Base-by-base conservation (phyloP, 2,888 invertebrate genomes). In the Trissolcus brochymenae region DNA sequence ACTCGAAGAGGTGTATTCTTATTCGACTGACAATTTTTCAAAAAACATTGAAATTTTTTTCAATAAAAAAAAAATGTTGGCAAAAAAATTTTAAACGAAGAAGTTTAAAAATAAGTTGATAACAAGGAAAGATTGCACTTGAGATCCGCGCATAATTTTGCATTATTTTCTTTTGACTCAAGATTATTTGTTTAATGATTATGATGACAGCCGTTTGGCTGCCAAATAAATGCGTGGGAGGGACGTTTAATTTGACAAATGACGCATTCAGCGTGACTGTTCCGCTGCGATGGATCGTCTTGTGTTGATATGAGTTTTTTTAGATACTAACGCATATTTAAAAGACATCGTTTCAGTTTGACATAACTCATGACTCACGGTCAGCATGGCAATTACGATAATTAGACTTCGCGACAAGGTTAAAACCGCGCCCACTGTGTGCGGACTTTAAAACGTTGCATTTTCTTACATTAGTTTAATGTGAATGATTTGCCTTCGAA, bases 401-500 rank as follows among this genome's bases (percentile, higher is more conserved):
- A 87, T 87, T 84, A 80, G 78, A 77, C 76, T 76, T 77, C 68
- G 64, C 57, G 51, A 54, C 85, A 87, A 85, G 85, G 85, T 76
- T 81, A 80, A 77, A 81, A 81, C 82, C 83, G 81, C 85, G 80
- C 85, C 84, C 83, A 81, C 6, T 6, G 16, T 51, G 14, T 40
- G 9, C 19, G 19, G 51, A 46, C 41, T 60, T 65, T 46, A 16
- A 53, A 57, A 46, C 40, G 13, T n/a, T 35, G 25, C 66, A 73
- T 62, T 59, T 51, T 50, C 61, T 59, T 60, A 43, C 64, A 46
- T 61, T 57, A 60, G 21, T 59, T 35, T 40, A 14, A 40, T 61
- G 67, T 60, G 56, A 72, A 35, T 66, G 51, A 41, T 43, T 54
- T 50, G 29, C 53, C 29, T 21, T 25, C 56, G 46, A 57, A 71